These are phyloP conservation scores for Cochlearius cochlearius DNA, from an alignment of 2,113 vertebrate species.

Conservation along the genomic window DNA sequence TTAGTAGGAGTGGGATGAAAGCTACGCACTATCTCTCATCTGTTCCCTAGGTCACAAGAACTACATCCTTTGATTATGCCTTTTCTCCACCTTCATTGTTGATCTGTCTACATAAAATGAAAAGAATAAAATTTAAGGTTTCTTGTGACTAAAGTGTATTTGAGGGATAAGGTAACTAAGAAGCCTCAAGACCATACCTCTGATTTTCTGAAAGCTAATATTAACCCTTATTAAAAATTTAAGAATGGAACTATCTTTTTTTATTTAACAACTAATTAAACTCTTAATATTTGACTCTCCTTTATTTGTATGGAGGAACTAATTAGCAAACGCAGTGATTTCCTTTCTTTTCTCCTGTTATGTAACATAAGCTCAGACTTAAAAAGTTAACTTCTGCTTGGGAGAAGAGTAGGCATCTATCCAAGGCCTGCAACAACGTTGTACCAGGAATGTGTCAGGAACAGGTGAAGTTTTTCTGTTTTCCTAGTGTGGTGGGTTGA, in stretches of 20 bases:
- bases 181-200: background rate
- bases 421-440: background rate
- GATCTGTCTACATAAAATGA: background rate
- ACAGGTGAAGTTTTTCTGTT: background rate
- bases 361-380: background rate
- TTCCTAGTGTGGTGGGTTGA: background rate
- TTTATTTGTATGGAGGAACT: background rate
- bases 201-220: background rate
- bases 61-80: background rate
- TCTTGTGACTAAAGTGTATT: background rate
- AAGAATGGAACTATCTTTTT: background rate
- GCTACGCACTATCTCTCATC: background rate
- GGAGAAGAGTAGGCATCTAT: background rate
- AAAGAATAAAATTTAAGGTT: background rate
- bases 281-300: background rate
- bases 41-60: background rate
- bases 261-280: background rate
- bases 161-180: background rate
- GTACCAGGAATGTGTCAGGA: background rate
- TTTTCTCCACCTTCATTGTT: background rate
- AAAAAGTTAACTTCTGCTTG: background rate
- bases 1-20: background rate
- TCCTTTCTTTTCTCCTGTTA: background rate
- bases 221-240: background rate
- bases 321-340: background rate